phyloP scores from a whole-genome alignment of 2,797 vertebrate species.

The Halcyon leucocephala region DNA sequence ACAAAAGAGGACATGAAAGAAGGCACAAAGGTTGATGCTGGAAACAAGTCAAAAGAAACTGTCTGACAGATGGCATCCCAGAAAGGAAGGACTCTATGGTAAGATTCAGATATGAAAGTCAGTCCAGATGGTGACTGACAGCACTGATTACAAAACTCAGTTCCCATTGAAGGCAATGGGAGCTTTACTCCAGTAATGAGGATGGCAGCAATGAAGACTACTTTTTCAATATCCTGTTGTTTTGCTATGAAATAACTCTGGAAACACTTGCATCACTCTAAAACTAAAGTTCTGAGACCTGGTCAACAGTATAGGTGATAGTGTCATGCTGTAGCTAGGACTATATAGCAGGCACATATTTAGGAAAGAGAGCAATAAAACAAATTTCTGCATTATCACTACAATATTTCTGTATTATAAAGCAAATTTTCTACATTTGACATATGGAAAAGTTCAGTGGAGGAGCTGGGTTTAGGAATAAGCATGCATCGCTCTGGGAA shows the following conservation, averaged over 20 bases:
- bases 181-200: not conserved
- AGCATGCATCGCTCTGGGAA: not conserved
- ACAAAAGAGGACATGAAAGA: constrained; percentile 33
- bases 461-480: not conserved
- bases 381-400: not conserved
- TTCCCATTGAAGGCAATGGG: constrained; percentile 3
- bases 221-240: not conserved
- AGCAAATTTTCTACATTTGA: not conserved
- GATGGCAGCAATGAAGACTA: not conserved
- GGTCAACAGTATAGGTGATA: not conserved
- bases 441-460: not conserved
- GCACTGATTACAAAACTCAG: constrained; percentile 41
- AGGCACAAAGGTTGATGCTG: constrained; percentile 37
- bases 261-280: not conserved
- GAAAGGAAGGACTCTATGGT: constrained; percentile 15
- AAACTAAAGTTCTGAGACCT: not conserved
- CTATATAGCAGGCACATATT: not conserved
- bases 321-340: not conserved
- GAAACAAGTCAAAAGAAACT: constrained; percentile 49
- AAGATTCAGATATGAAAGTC: not conserved
- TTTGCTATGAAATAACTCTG: not conserved
- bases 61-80: constrained; percentile 51
- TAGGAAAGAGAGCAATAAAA: not conserved
- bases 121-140: constrained; percentile 62
- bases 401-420: not conserved